Base-by-base conservation (phyloP, 2,888 invertebrate species). In the Euzophera pinguis region DNA sequence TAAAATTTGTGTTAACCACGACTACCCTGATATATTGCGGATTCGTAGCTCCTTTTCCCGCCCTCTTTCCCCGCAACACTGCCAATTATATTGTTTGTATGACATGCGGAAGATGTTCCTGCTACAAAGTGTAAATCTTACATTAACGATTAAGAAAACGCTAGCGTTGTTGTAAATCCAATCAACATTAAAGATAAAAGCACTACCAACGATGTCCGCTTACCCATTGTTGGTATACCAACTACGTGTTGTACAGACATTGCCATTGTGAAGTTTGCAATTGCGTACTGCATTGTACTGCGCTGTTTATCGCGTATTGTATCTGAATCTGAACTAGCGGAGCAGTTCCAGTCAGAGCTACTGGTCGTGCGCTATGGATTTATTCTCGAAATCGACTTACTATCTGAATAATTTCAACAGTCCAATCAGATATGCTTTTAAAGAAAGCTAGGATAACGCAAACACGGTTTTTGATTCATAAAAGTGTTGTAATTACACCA, bases 1-100 rank as follows among this genome's bases (percentile, higher is more conserved):
- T 45, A 45, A 45, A 45, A 45, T 45, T 45, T 32, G 32, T 32
- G 12, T 45, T 45, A 45, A 45, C 32, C 45, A 29, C 45, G 45
- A 12, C 42, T 13, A 12, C 45, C 29, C 22, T 42, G 14, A 45
- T 45, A 32, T 45, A 45, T 45, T 14, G 45, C 29, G 1, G 1
- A 8, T 1, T 12, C 13, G 13, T 38, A 38, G 29, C 45, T 32
- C 10, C 32, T 14, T 32, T 43, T 43, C 12, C 27, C 27, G 41
- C 27, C 42, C 7, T 43, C 27, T 43, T 27, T 8, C 17, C 22
- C 35, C 47, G 22, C 13, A 12, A 48, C 17, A 9, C 32, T 14
- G 45, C 47, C 35, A 47, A 48, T 12, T 37, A n/a, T n/a, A n/a
- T n/a, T n/a, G n/a, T n/a, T n/a, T n/a, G n/a, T n/a, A n/a, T n/a